phyloP scores from a whole-genome alignment of 2,888 invertebrate genomes.

The Hanleya hanleyi region DNA sequence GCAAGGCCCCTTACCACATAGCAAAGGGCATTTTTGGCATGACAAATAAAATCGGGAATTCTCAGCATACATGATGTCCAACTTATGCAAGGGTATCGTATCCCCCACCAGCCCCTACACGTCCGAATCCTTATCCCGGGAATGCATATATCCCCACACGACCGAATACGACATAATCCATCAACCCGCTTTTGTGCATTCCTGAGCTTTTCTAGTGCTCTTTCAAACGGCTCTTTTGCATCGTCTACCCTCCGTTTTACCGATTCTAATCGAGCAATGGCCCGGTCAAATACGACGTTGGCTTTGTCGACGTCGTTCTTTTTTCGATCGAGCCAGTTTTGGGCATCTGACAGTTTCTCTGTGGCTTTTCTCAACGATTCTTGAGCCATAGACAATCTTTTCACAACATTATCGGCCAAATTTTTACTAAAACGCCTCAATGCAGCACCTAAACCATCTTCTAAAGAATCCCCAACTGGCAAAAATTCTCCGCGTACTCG shows the following conservation, averaged over 20 bases:
- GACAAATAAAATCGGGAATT: slow-evolving; percentile 33
- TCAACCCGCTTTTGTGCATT: slow-evolving; percentile 37
- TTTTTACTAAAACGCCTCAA: slow-evolving; percentile 14
- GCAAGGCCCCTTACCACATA: slow-evolving; percentile 26
- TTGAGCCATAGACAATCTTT: slow-evolving; percentile 29
- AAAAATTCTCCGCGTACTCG: slow-evolving; percentile 27
- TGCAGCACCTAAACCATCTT: slow-evolving; percentile 34
- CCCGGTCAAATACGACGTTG: slow-evolving; percentile 33
- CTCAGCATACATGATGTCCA: slow-evolving; percentile 33
- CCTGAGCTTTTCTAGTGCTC: slow-evolving; percentile 26
- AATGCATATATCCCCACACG: slow-evolving; percentile 33
- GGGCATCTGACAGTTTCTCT: slow-evolving; percentile 24
- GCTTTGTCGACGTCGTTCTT: slow-evolving; percentile 23
- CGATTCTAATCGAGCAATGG: slow-evolving; percentile 25
- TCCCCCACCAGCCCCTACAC: slow-evolving; percentile 20
- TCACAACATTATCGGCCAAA: slow-evolving; percentile 29
- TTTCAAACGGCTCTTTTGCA: slow-evolving; percentile 36
- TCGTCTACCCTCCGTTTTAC: slow-evolving; percentile 37
- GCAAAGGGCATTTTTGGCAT: slow-evolving; percentile 27
- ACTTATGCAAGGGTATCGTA: slow-evolving; percentile 33
- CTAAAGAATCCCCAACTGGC: slow-evolving; percentile 27
- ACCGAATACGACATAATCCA: slow-evolving; percentile 36
- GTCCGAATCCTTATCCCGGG: slow-evolving; percentile 29
- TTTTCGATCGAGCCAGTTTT: slow-evolving; percentile 32
- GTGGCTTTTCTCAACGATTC: slow-evolving; percentile 28